These are phyloP conservation scores for Fulmarus glacialis DNA, from an alignment of 2,113 vertebrate genomes.

Conservation along the genomic window DNA sequence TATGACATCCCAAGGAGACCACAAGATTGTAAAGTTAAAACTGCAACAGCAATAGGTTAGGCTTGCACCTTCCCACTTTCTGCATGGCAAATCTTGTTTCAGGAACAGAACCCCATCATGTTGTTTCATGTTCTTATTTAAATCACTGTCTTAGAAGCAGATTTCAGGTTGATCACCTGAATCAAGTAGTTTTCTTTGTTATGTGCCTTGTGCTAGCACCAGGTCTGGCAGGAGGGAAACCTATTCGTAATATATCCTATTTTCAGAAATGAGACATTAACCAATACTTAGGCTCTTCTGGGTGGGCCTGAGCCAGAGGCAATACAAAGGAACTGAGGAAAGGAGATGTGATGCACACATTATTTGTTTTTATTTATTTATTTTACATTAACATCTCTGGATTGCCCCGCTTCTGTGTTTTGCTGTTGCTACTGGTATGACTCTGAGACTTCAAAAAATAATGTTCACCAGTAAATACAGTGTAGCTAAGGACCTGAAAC, in stretches of 20 bases:
- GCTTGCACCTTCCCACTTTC: not conserved
- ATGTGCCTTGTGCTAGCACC: not conserved
- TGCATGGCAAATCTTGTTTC: not conserved
- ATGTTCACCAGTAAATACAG: not conserved
- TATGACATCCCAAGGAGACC: slow-evolving; percentile 24
- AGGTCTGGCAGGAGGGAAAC: not conserved
- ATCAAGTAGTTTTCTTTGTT: not conserved
- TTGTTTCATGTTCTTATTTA: not conserved
- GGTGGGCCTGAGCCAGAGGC: not conserved
- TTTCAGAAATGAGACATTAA: not conserved
- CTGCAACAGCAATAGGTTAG: not conserved
- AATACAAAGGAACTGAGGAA: not conserved
- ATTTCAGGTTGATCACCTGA: not conserved
- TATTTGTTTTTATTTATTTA: not conserved
- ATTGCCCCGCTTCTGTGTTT: not conserved
- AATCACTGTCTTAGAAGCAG: not conserved
- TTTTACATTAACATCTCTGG: not conserved
- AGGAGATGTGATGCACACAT: not conserved
- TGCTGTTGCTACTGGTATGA: not conserved
- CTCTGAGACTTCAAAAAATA: not conserved
- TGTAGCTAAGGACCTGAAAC: not conserved
- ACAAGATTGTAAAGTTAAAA: slow-evolving; percentile 48
- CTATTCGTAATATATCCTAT: not conserved
- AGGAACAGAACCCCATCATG: not conserved
- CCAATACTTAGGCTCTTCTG: not conserved